Evolutionary conservation across 2,888 invertebrate species (phyloP).

Genomic region (Cepaea hortensis): DNA sequence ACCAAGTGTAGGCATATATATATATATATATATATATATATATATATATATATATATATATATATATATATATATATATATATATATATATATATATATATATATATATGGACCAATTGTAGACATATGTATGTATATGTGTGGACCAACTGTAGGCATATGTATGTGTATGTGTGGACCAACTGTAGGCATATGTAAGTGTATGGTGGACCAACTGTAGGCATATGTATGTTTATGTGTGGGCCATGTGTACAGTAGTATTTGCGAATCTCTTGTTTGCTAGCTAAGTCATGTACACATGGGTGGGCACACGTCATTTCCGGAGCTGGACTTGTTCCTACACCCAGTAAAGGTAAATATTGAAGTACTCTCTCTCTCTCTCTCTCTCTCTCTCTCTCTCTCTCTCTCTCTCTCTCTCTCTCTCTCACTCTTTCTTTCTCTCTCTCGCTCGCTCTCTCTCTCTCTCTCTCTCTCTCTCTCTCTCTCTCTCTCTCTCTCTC

Average conservation of each 20-base stretch:
- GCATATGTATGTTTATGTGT: background rate
- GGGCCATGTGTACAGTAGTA: background rate
- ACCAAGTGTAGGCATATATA: no score
- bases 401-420: no score
- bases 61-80: background rate
- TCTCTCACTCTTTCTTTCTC: no score
- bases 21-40: no score
- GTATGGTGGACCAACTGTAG: background rate
- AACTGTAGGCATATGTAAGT: background rate
- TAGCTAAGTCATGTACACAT: constrained; percentile 59
- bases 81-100: background rate
- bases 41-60: no score
- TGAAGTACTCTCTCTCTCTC: background rate
- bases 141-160: background rate
- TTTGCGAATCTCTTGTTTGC: background rate
- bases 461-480: no score
- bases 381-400: no score
- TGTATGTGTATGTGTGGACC: background rate
- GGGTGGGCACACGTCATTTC: constrained; percentile 63
- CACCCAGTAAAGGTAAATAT: constrained; percentile 59
- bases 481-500: no score
- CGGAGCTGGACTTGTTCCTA: constrained; percentile 54
- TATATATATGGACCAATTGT: background rate
- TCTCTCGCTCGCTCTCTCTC: no score
- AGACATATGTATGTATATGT: background rate